A percentile compares a stretch with the other conserved stretches of the same genome.
Evolutionary conservation across 2,113 vertebrate genomes (phyloP).

Genomic region (Carassius carassius): DNA sequence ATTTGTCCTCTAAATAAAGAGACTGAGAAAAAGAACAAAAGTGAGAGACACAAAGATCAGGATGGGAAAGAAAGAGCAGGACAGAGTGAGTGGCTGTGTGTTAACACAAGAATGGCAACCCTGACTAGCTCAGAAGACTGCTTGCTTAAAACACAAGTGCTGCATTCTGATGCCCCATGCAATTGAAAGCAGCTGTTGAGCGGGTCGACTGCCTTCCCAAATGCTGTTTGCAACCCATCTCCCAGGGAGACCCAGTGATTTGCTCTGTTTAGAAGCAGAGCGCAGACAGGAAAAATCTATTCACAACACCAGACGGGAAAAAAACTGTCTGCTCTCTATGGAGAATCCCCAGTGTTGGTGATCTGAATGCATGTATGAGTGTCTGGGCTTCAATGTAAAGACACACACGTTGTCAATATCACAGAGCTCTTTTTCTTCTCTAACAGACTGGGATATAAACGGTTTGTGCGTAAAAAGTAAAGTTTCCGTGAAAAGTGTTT

Average conservation of each 20-base stretch:
- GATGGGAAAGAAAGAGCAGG: neutral
- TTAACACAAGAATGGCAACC: conserved; percentile 57
- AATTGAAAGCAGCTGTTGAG: conserved; percentile 80
- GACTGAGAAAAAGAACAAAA: neutral
- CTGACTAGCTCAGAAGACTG: neutral
- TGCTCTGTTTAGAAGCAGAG: conserved; percentile 70
- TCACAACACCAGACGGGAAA: conserved; percentile 70
- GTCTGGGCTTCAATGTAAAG: conserved; percentile 28
- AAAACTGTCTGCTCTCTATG: conserved; percentile 58
- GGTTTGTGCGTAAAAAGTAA: conserved; percentile 10
- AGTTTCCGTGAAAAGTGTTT: neutral
- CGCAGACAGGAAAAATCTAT: conserved; percentile 75
- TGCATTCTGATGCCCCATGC: conserved; percentile 59
- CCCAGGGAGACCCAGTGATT: conserved; percentile 73
- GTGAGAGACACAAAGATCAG: neutral
- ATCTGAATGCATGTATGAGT: conserved; percentile 43
- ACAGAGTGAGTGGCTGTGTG: conserved; percentile 42
- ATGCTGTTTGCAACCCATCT: conserved; percentile 71
- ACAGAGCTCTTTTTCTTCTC: neutral
- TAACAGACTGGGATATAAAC: neutral
- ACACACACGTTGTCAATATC: conserved; percentile 17
- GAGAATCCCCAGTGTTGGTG: conserved; percentile 66
- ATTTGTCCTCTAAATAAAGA: neutral
- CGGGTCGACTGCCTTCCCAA: conserved; percentile 66
- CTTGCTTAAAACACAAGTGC: conserved; percentile 37